Base-by-base conservation (phyloP, 2,888 invertebrate genomes). In the Mayetiola destructor region DNA sequence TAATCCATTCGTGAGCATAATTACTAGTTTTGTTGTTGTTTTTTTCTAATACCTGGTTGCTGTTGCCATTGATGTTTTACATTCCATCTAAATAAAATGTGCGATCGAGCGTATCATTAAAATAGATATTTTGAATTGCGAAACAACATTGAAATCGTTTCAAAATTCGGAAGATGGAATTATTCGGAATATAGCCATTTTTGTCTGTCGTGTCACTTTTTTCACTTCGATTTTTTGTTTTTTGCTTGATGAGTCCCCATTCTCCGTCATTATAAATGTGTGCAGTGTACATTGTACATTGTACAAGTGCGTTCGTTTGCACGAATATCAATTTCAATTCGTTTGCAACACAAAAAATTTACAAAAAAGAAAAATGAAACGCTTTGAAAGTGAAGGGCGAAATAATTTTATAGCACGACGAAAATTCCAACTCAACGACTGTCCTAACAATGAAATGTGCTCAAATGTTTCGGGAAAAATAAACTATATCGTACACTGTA, bases 41-140 rank as follows among this genome's bases (percentile, higher is more conserved):
- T 23, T 14, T 27, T n/a, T n/a, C n/a, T n/a, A n/a, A n/a, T n/a
- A n/a, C n/a, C n/a, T n/a, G n/a, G 42, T 9, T n/a, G 23, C 6
- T 23, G 16, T 48, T 16, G 27, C 48, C 27, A n/a, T 48, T n/a
- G 27, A 48, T 27, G 27, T 48, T 48, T 23, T 27, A 27, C 23
- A 27, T 48, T 27, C 48, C 27, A 48, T 48, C 27, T 27, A 48
- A 48, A 48, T 48, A 27, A 48, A 48, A 48, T 48, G 48, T 48
- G 48, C 48, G 27, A 48, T 27, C 27, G 27, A 48, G 6, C 48
- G 27, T 48, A 9, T 48, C 48, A 48, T 48, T 48, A 48, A 48
- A 48, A 48, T 48, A 27, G 48, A 48, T 48, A 27, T 14, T 12
- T 2, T 42, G 16, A 18, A 18, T 18, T 20, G 48, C 14, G n/a